Percentiles rank a stretch among this genome's conserved stretches.
phyloP scores from a whole-genome alignment of 2,797 vertebrate genomes.

The Nothura maculosa region DNA sequence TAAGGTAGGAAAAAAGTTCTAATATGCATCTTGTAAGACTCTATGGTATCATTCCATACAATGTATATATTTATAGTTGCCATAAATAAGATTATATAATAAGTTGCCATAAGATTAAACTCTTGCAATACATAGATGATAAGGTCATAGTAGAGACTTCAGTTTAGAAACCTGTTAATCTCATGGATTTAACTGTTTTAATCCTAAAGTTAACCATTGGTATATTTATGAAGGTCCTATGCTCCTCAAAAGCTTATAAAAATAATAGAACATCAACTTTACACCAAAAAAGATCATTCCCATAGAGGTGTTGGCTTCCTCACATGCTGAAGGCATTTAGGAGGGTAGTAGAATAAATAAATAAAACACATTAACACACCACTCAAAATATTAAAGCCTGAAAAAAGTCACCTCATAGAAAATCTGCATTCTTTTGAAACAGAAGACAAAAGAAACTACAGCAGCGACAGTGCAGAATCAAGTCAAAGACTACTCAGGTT shows the following conservation, averaged over 20 bases:
- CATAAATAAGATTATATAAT: no score
- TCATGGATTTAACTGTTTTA: background rate
- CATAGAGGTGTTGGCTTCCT: background rate
- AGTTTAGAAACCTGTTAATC: background rate
- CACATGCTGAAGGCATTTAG: background rate
- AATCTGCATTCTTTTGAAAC: background rate
- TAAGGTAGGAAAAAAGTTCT: background rate
- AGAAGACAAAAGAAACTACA: background rate
- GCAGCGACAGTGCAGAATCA: background rate
- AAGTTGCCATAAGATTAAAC: background rate
- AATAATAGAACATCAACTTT: background rate
- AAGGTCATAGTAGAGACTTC: slow-evolving; percentile 5
- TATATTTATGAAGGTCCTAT: background rate
- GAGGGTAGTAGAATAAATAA: background rate
- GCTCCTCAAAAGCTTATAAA: background rate
- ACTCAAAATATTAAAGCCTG: background rate
- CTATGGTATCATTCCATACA: background rate
- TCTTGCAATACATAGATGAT: background rate
- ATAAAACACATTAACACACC: background rate
- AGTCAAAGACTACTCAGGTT: background rate
- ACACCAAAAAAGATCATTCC: background rate
- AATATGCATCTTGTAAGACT: background rate
- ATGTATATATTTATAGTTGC: background rate
- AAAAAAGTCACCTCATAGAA: background rate
- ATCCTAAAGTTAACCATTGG: background rate